Evolutionary conservation across 2,888 invertebrate species (phyloP).

Genomic region (Halictus quadricinctus): DNA sequence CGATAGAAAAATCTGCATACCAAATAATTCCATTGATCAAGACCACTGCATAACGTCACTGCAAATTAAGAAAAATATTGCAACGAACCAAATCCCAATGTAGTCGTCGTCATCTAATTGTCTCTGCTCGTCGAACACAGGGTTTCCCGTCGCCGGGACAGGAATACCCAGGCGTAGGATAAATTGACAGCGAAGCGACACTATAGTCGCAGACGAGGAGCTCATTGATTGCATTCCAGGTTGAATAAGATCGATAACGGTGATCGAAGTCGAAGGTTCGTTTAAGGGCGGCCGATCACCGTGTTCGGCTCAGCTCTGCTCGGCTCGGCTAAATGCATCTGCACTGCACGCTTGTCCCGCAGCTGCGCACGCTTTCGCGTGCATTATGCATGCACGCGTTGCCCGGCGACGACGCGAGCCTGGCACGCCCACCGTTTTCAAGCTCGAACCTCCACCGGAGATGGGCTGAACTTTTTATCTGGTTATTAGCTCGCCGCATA

Average conservation of each 20-base stretch:
- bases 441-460: conserved; percentile 21
- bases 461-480: conserved; percentile 17
- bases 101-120: neutral
- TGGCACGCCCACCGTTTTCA: conserved; percentile 64
- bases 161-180: conserved; percentile 5
- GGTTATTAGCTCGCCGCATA: conserved; percentile 9
- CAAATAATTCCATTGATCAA: neutral
- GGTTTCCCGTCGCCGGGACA: neutral
- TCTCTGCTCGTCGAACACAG: neutral
- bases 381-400: conserved; percentile 55
- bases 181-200: conserved; percentile 17
- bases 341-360: conserved; percentile 42
- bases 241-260: conserved; percentile 27
- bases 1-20: neutral
- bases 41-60: neutral
- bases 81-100: neutral
- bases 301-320: neutral
- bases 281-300: conserved; percentile 50
- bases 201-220: neutral
- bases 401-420: conserved; percentile 58
- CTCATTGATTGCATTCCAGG: conserved; percentile 1
- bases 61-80: neutral
- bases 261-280: conserved; percentile 40
- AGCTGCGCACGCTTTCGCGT: conserved; percentile 54
- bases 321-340: conserved; percentile 46